Conservation (phyloP, 2,888 invertebrate species). For the Gastracanthus pulcherrimus region DNA sequence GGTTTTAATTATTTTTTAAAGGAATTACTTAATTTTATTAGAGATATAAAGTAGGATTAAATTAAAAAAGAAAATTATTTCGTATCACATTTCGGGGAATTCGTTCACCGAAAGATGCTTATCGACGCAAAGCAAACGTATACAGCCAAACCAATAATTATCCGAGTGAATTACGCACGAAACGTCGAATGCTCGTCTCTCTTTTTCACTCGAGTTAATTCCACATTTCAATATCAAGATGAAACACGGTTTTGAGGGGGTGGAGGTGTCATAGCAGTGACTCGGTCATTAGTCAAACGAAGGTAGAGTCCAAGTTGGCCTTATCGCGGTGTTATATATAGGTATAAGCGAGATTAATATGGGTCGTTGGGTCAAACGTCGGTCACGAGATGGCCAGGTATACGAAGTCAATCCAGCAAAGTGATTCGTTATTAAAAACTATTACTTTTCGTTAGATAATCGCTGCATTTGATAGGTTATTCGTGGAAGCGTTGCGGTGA, state of each 20-base stretch:
- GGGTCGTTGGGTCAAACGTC: constrained; percentile 38
- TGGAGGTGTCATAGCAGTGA: constrained; percentile 28
- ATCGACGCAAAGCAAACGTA: background rate
- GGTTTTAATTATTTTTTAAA: background rate
- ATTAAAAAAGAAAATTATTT: background rate
- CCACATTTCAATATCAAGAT: constrained; percentile 37
- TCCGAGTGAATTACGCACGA: background rate
- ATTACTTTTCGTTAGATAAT: background rate
- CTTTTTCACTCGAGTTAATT: constrained; percentile 25
- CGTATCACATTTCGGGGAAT: background rate
- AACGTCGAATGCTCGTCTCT: background rate
- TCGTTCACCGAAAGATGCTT: background rate
- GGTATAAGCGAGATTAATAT: constrained; percentile 42
- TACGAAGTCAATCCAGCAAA: background rate
- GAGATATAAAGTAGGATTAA: background rate
- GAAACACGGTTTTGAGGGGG: constrained; percentile 7
- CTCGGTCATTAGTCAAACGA: constrained; percentile 38
- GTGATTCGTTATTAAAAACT: background rate
- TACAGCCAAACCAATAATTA: background rate
- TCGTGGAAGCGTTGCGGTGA: no score
- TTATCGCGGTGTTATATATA: constrained; percentile 4
- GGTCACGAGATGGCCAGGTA: constrained; percentile 9
- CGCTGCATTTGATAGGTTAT: background rate
- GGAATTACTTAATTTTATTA: background rate
- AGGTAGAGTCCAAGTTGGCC: background rate